Conservation (phyloP, 1,140 invertebrate species). For the Cyrtorhinus lividipennis region DNA sequence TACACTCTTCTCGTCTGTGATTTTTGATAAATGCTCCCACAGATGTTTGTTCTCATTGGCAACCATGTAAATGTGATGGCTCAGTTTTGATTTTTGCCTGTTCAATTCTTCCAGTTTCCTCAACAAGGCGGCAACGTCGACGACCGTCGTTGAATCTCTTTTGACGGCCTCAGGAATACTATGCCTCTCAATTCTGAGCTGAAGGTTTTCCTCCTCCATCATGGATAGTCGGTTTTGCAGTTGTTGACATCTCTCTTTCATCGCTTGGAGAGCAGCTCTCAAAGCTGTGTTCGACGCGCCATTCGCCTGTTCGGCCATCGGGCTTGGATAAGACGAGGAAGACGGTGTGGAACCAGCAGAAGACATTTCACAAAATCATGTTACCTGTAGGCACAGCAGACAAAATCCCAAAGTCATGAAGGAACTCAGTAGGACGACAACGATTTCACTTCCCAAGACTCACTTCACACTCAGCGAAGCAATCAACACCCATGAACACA, state of each 20-base stretch:
- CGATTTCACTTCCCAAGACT: too few relatives aligned
- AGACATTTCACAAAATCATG: too few relatives aligned
- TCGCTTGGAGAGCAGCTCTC: constrained; percentile 57
- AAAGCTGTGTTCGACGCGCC: constrained; percentile 46
- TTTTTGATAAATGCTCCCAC: constrained; percentile 51
- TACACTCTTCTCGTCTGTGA: constrained; percentile 40
- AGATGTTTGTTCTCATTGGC: constrained; percentile 60
- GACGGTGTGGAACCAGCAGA: too few relatives aligned
- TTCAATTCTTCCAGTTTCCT: constrained; percentile 47
- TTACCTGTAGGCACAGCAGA: too few relatives aligned
- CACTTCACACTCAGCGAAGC: too few relatives aligned
- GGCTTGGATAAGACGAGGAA: too few relatives aligned
- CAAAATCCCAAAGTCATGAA: too few relatives aligned
- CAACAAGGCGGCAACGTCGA: constrained; percentile 34
- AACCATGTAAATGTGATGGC: constrained; percentile 60
- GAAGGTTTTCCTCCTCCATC: constrained; percentile 58
- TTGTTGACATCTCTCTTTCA: constrained; percentile 59
- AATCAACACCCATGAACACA: too few relatives aligned
- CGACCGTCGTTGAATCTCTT: constrained; percentile 23
- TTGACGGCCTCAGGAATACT: constrained; percentile 23
- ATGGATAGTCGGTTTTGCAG: constrained; percentile 48
- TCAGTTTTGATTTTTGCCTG: constrained; percentile 55
- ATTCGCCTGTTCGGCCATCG: too few relatives aligned
- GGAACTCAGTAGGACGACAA: too few relatives aligned
- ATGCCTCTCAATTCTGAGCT: constrained; percentile 39